Conservation (phyloP, 2,888 invertebrate genomes). For the Cosmorhoe ocellata region DNA sequence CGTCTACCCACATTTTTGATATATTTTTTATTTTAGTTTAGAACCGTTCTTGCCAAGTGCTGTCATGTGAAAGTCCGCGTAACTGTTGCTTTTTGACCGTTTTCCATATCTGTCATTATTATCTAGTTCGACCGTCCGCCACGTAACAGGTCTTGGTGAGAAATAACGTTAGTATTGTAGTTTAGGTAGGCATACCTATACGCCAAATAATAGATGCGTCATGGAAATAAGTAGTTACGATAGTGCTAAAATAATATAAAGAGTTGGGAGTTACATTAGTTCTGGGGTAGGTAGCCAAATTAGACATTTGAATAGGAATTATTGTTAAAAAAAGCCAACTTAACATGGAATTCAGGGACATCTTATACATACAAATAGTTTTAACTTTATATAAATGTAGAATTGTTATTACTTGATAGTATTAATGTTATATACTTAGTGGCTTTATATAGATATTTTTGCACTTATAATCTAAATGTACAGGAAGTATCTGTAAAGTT, state of each 20-base stretch:
- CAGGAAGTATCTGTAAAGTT: slow-evolving; percentile 10
- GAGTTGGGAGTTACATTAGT: neutral
- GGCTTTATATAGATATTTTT: slow-evolving; percentile 11
- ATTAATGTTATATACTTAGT: slow-evolving; percentile 15
- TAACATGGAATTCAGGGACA: slow-evolving; percentile 8
- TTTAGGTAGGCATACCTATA: slow-evolving; percentile 20
- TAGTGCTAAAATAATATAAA: slow-evolving; percentile 1
- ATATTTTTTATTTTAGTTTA: slow-evolving; percentile 3
- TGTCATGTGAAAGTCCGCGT: slow-evolving; percentile 1
- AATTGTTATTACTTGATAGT: slow-evolving; percentile 18
- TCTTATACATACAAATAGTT: no score
- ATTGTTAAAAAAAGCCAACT: neutral
- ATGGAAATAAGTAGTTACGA: slow-evolving; percentile 14
- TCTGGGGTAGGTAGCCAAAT: slow-evolving; percentile 1
- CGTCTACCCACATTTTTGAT: slow-evolving; percentile 14
- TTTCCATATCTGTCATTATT: neutral
- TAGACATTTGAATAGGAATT: neutral
- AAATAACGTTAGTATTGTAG: slow-evolving; percentile 10
- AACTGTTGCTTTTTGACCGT: neutral
- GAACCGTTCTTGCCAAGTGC: slow-evolving; percentile 5
- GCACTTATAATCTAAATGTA: slow-evolving; percentile 9
- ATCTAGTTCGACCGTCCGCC: neutral
- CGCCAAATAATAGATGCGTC: slow-evolving; percentile 18
- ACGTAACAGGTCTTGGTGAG: slow-evolving; percentile 7
- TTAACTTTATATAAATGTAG: slow-evolving; percentile 20